These are phyloP conservation scores for Drosophila lacteicornis DNA, from an alignment of 1,140 invertebrate species.

Conservation along the genomic window DNA sequence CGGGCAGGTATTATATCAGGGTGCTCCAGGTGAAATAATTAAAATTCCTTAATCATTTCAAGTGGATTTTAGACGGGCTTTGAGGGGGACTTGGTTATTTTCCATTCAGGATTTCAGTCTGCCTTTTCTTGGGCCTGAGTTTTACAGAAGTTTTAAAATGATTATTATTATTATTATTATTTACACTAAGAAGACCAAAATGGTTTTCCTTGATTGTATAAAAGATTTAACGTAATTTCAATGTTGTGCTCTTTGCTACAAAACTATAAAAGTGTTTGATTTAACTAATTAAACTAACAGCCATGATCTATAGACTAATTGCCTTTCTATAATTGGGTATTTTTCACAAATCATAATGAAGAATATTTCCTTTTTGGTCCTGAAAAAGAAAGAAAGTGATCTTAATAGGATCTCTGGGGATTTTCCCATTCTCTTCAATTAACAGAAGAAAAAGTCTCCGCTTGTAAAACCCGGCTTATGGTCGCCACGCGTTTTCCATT, in stretches of 20 bases:
- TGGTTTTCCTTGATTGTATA: too few species aligned
- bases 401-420: neutral
- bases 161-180: too few species aligned
- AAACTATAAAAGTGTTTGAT: too few species aligned
- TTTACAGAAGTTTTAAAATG: neutral
- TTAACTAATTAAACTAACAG: neutral
- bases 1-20: constrained; percentile 33
- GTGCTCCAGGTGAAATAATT: constrained; percentile 27
- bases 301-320: neutral
- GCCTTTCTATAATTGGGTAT: neutral
- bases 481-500: constrained; percentile 27
- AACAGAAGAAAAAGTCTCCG: neutral
- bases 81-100: too few species aligned
- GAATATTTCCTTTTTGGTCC: neutral
- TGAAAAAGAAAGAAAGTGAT: constrained; percentile 6
- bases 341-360: neutral
- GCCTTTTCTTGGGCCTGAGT: too few species aligned
- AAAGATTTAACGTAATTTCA: too few species aligned
- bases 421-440: constrained; percentile 18
- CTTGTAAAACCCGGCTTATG: constrained; percentile 23
- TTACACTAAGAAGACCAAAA: too few species aligned
- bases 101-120: neutral
- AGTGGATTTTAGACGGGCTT: neutral
- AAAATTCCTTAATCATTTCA: constrained; percentile 9
- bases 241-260: neutral